Conservation (phyloP, 2,888 invertebrate species). For the Xestia rhomboidea region DNA sequence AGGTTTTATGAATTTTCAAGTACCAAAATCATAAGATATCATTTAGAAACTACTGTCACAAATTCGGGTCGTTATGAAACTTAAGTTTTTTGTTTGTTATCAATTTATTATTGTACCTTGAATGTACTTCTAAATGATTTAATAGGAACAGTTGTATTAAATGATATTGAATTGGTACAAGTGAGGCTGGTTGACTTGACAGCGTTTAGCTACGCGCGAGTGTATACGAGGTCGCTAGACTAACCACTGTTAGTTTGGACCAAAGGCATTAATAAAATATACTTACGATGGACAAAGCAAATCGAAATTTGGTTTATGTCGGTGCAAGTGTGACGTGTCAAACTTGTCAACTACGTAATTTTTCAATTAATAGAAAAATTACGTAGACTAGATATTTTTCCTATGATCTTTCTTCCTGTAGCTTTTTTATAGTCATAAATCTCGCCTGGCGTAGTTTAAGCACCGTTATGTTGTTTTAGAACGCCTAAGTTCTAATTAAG, state of each 20-base stretch:
- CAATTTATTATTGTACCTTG: neutral
- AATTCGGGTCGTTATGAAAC: neutral
- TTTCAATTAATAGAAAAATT: too few relatives aligned
- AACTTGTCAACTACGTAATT: neutral
- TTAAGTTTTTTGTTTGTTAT: neutral
- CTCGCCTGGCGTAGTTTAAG: neutral
- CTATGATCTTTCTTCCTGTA: neutral
- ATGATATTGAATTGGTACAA: constrained; percentile 66
- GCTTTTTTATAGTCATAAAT: neutral
- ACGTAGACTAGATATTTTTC: neutral
- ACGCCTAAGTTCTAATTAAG: too few relatives aligned
- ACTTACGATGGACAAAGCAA: neutral
- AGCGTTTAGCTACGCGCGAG: constrained; percentile 67
- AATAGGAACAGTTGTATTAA: constrained; percentile 52
- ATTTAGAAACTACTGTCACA: neutral
- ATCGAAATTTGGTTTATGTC: neutral
- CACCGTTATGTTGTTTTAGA: too few relatives aligned
- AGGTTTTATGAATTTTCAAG: neutral
- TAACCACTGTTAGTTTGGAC: constrained; percentile 46
- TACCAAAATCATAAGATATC: neutral
- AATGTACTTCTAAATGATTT: constrained; percentile 13
- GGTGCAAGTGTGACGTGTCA: neutral
- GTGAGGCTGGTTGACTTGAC: constrained; percentile 65
- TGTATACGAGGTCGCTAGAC: constrained; percentile 70
- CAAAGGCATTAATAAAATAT: neutral